Conservation (phyloP, 1,140 invertebrate genomes). For the Protaetia brevitarsis region DNA sequence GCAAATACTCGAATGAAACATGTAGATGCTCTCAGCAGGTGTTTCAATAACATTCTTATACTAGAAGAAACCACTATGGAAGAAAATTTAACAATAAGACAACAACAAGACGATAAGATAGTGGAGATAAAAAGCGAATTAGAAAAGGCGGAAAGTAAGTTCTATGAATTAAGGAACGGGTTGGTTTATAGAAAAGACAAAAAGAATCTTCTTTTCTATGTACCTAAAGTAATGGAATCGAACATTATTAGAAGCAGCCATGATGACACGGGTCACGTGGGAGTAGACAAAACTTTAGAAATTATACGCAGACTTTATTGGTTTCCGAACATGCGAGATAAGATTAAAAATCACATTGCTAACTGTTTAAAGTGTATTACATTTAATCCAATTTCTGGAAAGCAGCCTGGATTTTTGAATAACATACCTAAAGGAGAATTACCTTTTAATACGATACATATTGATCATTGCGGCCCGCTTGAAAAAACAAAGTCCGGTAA, state of each 20-base stretch:
- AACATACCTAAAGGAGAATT: slow-evolving; percentile 36
- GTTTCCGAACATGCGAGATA: slow-evolving; percentile 40
- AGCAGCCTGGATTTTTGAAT: slow-evolving; percentile 35
- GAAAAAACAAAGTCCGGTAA: too few relatives aligned
- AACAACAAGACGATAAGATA: neutral
- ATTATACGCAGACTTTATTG: slow-evolving; percentile 34
- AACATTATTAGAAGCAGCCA: slow-evolving; percentile 33
- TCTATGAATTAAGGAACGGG: slow-evolving; percentile 26
- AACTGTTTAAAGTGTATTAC: slow-evolving; percentile 41
- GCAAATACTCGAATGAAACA: slow-evolving; percentile 28
- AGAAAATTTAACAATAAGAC: neutral
- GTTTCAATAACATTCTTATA: neutral
- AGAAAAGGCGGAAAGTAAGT: slow-evolving; percentile 20
- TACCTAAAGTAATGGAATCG: slow-evolving; percentile 36
- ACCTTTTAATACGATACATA: slow-evolving; percentile 40
- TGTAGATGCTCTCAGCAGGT: slow-evolving; percentile 33
- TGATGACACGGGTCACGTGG: slow-evolving; percentile 38
- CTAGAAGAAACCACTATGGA: neutral
- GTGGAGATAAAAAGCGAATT: neutral
- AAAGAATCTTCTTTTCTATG: slow-evolving; percentile 34
- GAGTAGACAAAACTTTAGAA: slow-evolving; percentile 34
- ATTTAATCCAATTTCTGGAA: slow-evolving; percentile 35
- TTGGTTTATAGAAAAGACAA: slow-evolving; percentile 22
- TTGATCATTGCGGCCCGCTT: too few relatives aligned
- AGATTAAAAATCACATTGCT: slow-evolving; percentile 28